Base-by-base conservation (phyloP, 30 jellyfish, hydroid and myxozoan species). In the Turritopsis rubra region DNA sequence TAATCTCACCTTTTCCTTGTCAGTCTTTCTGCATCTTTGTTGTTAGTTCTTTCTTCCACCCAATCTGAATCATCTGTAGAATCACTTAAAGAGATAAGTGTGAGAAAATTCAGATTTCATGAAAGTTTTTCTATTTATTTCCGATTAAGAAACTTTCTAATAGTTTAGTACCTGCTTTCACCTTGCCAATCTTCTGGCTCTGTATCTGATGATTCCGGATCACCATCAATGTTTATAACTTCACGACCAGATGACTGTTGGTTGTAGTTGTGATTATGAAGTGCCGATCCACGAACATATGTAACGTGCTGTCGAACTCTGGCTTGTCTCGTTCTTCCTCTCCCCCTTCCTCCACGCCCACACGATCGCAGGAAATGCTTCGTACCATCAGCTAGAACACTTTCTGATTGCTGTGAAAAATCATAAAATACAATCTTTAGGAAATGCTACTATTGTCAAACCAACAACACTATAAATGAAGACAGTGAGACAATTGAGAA, bases 141-240 rank as follows among this genome's bases (percentile, higher is more conserved):
- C 20, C 41, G 66, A 75, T 75, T 22, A 1, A 23, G 53, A 22
- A 31, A 0, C 21, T 27, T 27, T 1, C 0, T 26, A 26, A 16
- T n/a, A 18, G 60, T 75, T 23, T 31, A 28, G 28, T 71, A 82
- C 88, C 88, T 82, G 88, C 88, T 82, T 31, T 82, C 88, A 16
- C 88, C 88, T 28, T 82, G 88, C 88, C 88, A 82, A 52, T 82
- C 88, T 30, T 82, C 88, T 21, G 88, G 88, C 85, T 82, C 88
- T 27, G 86, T 82, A 41, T 82, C 88, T n/a, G 74, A 28, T 18
- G 31, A 18, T 26, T 13, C 72, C 41, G 52, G 20, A 3, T 52
- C 52, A 17, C 65, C 82, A 27, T 41, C 84, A 1, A 80, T 65
- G 53, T 65, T 80, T 66, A 80, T 65, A 30, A 80, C 87, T 65